Base-by-base conservation (phyloP, 2,888 invertebrate genomes). In the Phortica okadai region DNA sequence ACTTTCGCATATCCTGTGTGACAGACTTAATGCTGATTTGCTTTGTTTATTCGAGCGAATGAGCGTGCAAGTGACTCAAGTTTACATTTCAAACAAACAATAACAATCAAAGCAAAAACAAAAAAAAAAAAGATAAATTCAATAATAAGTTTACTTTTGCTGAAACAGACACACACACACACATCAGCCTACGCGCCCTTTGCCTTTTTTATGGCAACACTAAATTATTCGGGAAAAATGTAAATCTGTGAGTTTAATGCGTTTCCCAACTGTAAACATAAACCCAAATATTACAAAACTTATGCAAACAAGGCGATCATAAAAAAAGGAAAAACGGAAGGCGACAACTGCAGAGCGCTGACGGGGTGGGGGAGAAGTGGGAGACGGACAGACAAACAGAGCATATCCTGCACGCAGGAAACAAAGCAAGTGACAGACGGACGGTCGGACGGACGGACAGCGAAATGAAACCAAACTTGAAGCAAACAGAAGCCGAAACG, bases 191-290 rank as follows among this genome's bases (percentile, higher is more conserved):
- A 14, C 44, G 42, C 42, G n/a, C 14, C 41, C 41, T 7, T 56
- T 16, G 10, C 16, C 8, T 62, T 54, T 70, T 70, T 74, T 74
- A 74, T 74, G 77, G 73, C 77, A 80, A 82, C 88, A 89, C 82
- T 89, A 89, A 89, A 87, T 87, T 82, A 89, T 89, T 89, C 89
- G 87, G 72, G 66, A 77, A 79, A 83, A 83, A 88, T 86, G 85
- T 87, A 84, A 88, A 86, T 87, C 89, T 88, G 87, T 89, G 88
- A 87, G 85, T 87, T 87, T 89, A 87, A 89, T 87, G 89, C 87
- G 84, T 88, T 84, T 84, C 87, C 84, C 84, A 89, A 87, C 89
- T 87, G 89, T 88, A 89, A 87, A 89, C 84, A 88, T 89, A 87
- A 87, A 87, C 83, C 88, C 87, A 80, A 89, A 87, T 89, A 89